Evolutionary conservation across 2,888 invertebrate species (phyloP).

Genomic region (Apocheima hispidaria): DNA sequence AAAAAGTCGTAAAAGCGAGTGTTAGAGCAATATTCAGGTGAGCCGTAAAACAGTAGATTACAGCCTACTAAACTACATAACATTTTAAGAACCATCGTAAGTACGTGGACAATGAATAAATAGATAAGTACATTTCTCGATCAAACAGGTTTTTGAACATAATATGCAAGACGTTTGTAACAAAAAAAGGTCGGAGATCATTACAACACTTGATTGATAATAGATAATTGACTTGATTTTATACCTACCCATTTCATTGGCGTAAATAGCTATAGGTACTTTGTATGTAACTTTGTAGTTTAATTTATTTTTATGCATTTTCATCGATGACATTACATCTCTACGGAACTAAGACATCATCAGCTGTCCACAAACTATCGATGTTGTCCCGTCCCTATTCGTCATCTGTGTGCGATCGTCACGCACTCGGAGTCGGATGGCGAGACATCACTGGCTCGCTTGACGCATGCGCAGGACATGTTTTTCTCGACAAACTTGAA

Average conservation of each 20-base stretch:
- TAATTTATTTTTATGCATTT: background rate
- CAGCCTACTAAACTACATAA: conserved; percentile 7
- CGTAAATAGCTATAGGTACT: no score
- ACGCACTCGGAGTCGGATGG: conserved; percentile 54
- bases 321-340: background rate
- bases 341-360: background rate
- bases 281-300: no score
- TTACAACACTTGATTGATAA: no score
- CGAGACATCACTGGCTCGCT: conserved; percentile 64
- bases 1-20: conserved; percentile 21
- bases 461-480: conserved; percentile 71
- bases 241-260: no score
- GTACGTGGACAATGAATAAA: no score
- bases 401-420: conserved; percentile 50
- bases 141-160: no score
- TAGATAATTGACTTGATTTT: no score
- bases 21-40: conserved; percentile 10
- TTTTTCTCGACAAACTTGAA: conserved; percentile 74
- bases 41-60: conserved; percentile 18
- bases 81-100: conserved; percentile 3
- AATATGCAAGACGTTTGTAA: no score
- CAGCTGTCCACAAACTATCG: conserved; percentile 34
- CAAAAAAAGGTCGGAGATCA: no score
- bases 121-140: no score
- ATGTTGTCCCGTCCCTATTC: conserved; percentile 53